Base-by-base conservation (phyloP, 53 echinoderm and acorn worm species). In the Temnopleurus reevesii region DNA sequence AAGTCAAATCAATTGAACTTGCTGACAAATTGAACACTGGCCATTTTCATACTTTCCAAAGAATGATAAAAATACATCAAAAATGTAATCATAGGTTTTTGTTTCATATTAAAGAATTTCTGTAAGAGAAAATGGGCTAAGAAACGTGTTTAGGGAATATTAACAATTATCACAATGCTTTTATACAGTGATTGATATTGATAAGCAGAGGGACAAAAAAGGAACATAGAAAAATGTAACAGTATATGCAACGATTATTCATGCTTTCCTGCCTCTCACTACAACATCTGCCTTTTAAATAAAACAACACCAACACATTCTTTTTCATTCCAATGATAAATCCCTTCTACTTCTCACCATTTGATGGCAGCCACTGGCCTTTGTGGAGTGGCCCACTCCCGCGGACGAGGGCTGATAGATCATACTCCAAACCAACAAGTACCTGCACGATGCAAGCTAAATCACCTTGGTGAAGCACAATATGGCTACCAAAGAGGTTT, bases 401-500 rank as follows among this genome's bases (percentile, higher is more conserved):
- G 55, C 53, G 36, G 55, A 53, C 53, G 5, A 81, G 49, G 53
- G 31, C 31, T 83, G 29, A 83, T 83, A 81, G 51, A 83, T 83
- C 83, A 83, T 55, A 35, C 83, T 55, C 54, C 54, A 83, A 55
- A 53, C 35, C 27, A 45, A 55, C 55, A 55, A 83, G 83, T 83
- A 55, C 83, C 83, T 54, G 83, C 83, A 83, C 83, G 83, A 34
- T 83, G 35, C 36, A 36, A 49, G 83, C 83, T 34, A 31, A 83
- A 83, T 83, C 83, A 83, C 83, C 83, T 83, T 83, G 83, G 83
- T 1, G 17, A 23, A 53, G 83, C 35, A 35, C 83, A 54, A 83
- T 83, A 83, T 34, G 83, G 83, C 83, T 15, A 24, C 83, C 55
- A 33, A 83, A 83, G 83, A 55, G 35, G 49, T 83, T 35, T 83